Evolutionary conservation across 1,140 invertebrate genomes (phyloP).

Genomic region (Temnothorax longispinosus): DNA sequence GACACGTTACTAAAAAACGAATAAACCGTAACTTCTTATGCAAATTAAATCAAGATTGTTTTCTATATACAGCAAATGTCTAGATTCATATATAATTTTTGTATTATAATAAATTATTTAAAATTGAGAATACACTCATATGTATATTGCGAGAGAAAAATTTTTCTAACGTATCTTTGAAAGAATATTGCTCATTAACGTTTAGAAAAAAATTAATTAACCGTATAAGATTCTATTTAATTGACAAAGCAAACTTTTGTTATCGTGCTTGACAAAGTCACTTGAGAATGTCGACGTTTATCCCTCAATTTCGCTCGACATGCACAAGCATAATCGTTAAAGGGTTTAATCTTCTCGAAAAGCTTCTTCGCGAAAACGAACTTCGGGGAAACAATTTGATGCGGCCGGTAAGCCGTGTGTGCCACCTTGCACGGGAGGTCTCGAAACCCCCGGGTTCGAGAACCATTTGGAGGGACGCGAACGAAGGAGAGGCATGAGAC

Average conservation of each 20-base stretch:
- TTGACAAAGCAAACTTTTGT: background rate
- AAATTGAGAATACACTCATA: background rate
- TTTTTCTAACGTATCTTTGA: background rate
- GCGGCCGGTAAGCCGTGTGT: background rate
- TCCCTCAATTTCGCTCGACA: background rate
- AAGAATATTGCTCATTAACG: background rate
- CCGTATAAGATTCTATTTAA: background rate
- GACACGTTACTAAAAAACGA: background rate
- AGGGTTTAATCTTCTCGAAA: conserved; percentile 15
- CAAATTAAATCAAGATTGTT: background rate
- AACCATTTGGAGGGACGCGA: background rate
- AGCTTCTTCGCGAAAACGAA: background rate
- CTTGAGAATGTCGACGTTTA: background rate
- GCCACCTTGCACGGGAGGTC: conserved; percentile 15
- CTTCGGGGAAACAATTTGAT: background rate
- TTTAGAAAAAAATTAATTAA: background rate
- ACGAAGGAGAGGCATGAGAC: conserved; percentile 17
- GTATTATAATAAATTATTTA: background rate
- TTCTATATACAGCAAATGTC: background rate
- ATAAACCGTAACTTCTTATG: background rate
- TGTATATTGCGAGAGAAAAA: background rate
- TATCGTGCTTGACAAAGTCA: background rate
- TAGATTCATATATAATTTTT: background rate
- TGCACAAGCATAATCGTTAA: conserved; percentile 1
- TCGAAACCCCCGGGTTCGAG: conserved; percentile 14